phyloP scores from a whole-genome alignment of 2,888 invertebrate genomes.

The Diabrotica balteata region DNA sequence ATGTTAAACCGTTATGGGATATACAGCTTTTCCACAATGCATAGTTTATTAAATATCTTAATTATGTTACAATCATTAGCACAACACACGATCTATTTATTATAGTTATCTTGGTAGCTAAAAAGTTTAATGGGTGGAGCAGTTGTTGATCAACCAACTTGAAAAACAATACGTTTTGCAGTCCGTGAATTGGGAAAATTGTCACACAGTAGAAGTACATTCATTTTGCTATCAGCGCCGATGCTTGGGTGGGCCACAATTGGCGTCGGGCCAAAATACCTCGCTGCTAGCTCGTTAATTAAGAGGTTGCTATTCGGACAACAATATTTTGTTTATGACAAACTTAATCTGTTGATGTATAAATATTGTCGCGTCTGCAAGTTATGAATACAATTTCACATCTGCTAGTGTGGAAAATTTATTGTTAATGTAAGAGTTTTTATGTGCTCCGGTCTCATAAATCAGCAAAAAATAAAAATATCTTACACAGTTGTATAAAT shows the following conservation, averaged over 20 bases:
- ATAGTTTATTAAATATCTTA: too few relatives aligned
- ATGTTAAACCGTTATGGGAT: too few relatives aligned
- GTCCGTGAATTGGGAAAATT: slow-evolving; percentile 56
- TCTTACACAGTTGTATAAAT: too few relatives aligned
- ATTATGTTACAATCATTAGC: too few relatives aligned
- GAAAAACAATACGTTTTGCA: slow-evolving; percentile 53
- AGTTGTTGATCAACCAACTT: slow-evolving; percentile 53
- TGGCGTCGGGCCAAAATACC: slow-evolving; percentile 37
- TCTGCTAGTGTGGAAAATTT: slow-evolving; percentile 24
- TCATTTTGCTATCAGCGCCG: slow-evolving; percentile 19
- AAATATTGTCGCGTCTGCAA: slow-evolving; percentile 59
- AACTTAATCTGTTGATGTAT: slow-evolving; percentile 55
- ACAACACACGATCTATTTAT: too few relatives aligned
- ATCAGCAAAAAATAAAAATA: background rate
- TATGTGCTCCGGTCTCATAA: background rate
- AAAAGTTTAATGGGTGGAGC: background rate
- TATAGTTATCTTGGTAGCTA: background rate
- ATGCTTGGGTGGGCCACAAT: slow-evolving; percentile 18
- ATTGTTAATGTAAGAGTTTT: slow-evolving; percentile 2
- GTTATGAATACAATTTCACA: slow-evolving; percentile 36
- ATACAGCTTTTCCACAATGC: too few relatives aligned
- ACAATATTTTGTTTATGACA: slow-evolving; percentile 54
- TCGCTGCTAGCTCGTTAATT: slow-evolving; percentile 53
- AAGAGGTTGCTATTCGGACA: slow-evolving; percentile 57
- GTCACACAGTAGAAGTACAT: slow-evolving; percentile 49